phyloP scores from a whole-genome alignment of 1,140 invertebrate species.

The Littorina saxatilis region DNA sequence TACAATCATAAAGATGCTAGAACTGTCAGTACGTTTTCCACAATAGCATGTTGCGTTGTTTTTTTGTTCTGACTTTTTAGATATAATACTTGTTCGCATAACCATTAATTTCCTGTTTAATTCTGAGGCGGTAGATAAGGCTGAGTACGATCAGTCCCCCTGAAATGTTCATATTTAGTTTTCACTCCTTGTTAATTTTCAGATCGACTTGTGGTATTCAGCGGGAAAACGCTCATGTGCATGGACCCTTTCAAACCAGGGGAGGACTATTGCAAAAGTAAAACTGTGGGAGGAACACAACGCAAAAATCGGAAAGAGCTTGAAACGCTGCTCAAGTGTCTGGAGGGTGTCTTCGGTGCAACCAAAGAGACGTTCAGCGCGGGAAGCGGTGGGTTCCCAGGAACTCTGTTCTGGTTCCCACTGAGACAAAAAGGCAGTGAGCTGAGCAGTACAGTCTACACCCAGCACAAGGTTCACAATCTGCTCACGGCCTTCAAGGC shows the following conservation, averaged over 20 bases:
- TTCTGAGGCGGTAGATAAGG: no score
- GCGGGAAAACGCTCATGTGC: slow-evolving; percentile 58
- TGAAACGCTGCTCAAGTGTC: neutral
- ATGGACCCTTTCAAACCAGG: slow-evolving; percentile 60
- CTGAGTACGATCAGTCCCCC: no score
- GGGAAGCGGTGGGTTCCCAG: slow-evolving; percentile 46
- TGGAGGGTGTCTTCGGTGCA: slow-evolving; percentile 41
- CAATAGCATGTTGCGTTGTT: no score
- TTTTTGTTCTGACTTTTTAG: no score
- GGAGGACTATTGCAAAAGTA: slow-evolving; percentile 36
- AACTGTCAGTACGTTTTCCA: no score
- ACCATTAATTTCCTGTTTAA: no score
- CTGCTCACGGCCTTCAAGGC: slow-evolving; percentile 50
- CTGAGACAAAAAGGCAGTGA: slow-evolving; percentile 41
- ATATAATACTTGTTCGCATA: no score
- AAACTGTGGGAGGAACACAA: slow-evolving; percentile 29
- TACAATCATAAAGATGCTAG: no score
- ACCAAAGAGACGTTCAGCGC: slow-evolving; percentile 25
- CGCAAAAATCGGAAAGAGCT: slow-evolving; percentile 27
- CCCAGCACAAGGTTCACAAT: slow-evolving; percentile 43
- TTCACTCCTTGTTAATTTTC: no score
- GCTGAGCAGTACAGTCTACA: slow-evolving; percentile 47
- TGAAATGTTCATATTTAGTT: no score
- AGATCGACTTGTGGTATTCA: slow-evolving; percentile 66
- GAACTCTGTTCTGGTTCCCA: slow-evolving; percentile 65